Evolutionary conservation across 2,888 invertebrate species (phyloP).

Genomic region (Proisotoma minuta): DNA sequence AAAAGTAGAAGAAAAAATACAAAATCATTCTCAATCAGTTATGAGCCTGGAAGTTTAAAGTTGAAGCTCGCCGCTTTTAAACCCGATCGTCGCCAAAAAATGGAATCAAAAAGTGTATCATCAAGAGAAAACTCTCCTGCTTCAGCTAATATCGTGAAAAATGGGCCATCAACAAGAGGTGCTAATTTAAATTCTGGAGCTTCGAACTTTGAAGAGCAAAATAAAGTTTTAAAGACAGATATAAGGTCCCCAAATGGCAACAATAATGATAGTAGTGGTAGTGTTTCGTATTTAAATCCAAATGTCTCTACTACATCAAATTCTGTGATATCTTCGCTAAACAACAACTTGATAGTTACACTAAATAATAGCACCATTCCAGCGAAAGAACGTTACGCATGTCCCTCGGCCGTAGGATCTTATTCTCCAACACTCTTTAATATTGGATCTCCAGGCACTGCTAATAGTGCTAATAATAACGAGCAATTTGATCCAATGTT

Average conservation of each 20-base stretch:
- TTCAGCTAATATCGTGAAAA: background rate
- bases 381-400: background rate
- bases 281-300: background rate
- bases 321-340: slow-evolving; percentile 10
- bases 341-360: slow-evolving; percentile 18
- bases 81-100: slow-evolving; percentile 41
- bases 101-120: background rate
- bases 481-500: slow-evolving; percentile 28
- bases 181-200: slow-evolving; percentile 1
- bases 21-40: slow-evolving; percentile 31
- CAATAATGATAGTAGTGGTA: background rate
- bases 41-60: slow-evolving; percentile 52
- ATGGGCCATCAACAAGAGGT: background rate
- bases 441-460: background rate
- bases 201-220: no score
- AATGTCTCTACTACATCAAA: slow-evolving; percentile 10
- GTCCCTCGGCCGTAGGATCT: slow-evolving; percentile 7
- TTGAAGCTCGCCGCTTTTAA: slow-evolving; percentile 55
- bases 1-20: slow-evolving; percentile 26
- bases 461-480: no score
- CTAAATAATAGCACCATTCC: slow-evolving; percentile 12
- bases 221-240: no score
- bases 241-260: background rate
- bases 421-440: slow-evolving; percentile 3
- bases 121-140: background rate